Conservation (phyloP, 2,113 vertebrate species). For the pig (Sus scrofa) region T2T-Sscrofa CM000814.6:61556501-61557000, state of each 20-base stretch:
- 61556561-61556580: no score
- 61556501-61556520: background rate
- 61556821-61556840: no score
- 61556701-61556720: fast-evolving
- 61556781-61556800: no score
- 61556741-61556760: background rate
- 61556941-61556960: no score
- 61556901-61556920: no score
- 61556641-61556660: background rate
- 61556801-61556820: no score
- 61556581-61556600: background rate
- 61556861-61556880: no score
- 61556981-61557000: no score
- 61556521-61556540: fast-evolving
- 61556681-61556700: background rate
- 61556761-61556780: background rate
- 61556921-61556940: no score
- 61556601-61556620: background rate
- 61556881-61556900: no score
- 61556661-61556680: background rate
- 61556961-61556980: no score
- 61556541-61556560: background rate
- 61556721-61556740: background rate
- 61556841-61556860: no score
- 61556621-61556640: background rate